Evolutionary conservation across 2,113 vertebrate genomes (phyloP).

Genomic region (Scomber scombrus): DNA sequence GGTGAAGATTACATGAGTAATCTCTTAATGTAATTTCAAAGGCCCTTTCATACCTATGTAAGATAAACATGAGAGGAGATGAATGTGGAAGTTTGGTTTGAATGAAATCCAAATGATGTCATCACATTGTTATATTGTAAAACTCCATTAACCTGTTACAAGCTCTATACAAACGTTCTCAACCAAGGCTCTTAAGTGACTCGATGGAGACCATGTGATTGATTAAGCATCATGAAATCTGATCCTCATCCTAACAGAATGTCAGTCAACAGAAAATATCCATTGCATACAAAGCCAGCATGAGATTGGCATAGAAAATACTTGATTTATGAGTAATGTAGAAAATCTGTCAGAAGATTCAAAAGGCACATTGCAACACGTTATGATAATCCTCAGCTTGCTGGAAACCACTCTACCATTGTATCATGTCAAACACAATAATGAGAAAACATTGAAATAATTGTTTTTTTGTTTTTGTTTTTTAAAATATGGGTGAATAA

Average conservation of each 20-base stretch:
- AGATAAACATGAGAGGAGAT: no score
- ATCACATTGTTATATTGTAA: not conserved
- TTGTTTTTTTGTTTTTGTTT: slow-evolving; percentile 12
- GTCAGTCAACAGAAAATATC: slow-evolving; percentile 17
- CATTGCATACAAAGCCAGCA: slow-evolving; percentile 39
- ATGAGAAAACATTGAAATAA: slow-evolving; percentile 32
- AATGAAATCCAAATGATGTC: no score
- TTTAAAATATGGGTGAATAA: slow-evolving; percentile 19
- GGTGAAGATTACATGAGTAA: not conserved
- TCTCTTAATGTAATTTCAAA: not conserved
- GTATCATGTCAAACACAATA: slow-evolving; percentile 39
- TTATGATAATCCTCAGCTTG: slow-evolving; percentile 38
- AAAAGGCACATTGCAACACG: slow-evolving; percentile 43
- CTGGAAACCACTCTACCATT: slow-evolving; percentile 31
- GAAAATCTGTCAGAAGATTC: slow-evolving; percentile 43
- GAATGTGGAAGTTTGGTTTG: no score
- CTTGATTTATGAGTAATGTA: slow-evolving; percentile 25
- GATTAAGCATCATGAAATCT: slow-evolving; percentile 15
- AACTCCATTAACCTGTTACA: not conserved
- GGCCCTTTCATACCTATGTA: no score
- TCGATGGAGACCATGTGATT: slow-evolving; percentile 2
- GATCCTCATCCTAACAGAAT: slow-evolving; percentile 16
- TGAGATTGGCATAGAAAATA: slow-evolving; percentile 29
- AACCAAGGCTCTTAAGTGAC: slow-evolving; percentile 1
- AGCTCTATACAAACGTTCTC: not conserved